Base-by-base conservation (phyloP, 2,888 invertebrate species). In the Nomada ferruginata region DNA sequence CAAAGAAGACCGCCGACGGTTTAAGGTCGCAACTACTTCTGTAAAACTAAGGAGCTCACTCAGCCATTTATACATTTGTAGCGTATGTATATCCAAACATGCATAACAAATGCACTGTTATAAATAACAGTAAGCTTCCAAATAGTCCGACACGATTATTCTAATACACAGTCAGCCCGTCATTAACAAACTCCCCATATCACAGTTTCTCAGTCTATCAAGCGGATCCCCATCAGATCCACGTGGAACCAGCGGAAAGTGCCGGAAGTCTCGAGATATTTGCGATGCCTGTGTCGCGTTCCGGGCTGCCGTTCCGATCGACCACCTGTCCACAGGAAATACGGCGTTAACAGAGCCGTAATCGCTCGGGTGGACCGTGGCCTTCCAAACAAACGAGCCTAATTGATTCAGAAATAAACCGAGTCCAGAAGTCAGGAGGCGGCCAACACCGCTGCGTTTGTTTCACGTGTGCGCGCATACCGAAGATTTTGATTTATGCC, bases 401-500 rank as follows among this genome's bases (percentile, higher is more conserved):
- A 93, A 93, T 93, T 93, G 93, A 92, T 93, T 91, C 92, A 89
- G 91, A 93, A 93, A 93, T 93, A 93, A 93, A 91, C 92, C 72
- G 75, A 65, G 79, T 65, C 57, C 77, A 83, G 64, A 83, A 85
- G 68, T 59, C 64, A 26, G 20, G 13, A 42, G 42, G 26, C 47
- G 83, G 63, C 77, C 70, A 70, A 20, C 64, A 70, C 44, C 76
- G 55, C 52, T 66, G 53, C 77, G 82, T 79, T 87, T 81, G 80
- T 83, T 26, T n/a, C 44, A 23, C 90, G 90, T 90, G 89, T 90
- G 89, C 88, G 77, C 76, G 83, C 90, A 90, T 90, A 90, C 88
- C 89, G 87, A 89, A 91, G 89, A 90, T 93, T 93, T 93, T 92
- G 92, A 93, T 92, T 92, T 91, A 93, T 92, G 92, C 92, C 91